Evolutionary conservation across 2,113 vertebrate species (phyloP).

Genomic region (Albula glossodonta): DNA sequence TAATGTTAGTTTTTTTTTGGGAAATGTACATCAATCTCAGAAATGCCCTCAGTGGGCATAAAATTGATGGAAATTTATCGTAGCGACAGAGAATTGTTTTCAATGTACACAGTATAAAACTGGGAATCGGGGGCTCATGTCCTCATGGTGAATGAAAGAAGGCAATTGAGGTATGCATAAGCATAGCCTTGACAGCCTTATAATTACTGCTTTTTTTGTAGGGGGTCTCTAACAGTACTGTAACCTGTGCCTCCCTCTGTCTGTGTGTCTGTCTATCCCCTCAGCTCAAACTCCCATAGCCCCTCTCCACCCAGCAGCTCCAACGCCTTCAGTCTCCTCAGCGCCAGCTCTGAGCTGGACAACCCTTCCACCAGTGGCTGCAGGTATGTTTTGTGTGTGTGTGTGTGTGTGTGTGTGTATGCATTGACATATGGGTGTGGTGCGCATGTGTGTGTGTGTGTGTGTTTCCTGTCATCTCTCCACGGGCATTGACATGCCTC

Average conservation of each 20-base stretch:
- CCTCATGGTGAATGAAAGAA: background rate
- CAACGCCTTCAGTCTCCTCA: constrained; percentile 81
- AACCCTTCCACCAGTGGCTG: constrained; percentile 85
- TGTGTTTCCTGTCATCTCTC: background rate
- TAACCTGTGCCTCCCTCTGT: background rate
- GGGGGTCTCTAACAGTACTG: background rate
- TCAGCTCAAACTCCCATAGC: constrained; percentile 76
- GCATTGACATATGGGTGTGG: constrained; percentile 7
- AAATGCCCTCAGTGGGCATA: too few species aligned
- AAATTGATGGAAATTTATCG: too few species aligned
- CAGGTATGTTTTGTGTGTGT: constrained; percentile 67
- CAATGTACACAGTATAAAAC: background rate
- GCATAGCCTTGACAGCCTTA: too few species aligned
- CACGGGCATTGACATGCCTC: background rate
- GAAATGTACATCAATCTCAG: too few species aligned
- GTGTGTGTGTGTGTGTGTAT: background rate
- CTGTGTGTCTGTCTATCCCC: constrained; percentile 15
- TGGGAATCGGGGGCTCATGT: too few species aligned
- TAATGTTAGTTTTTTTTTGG: too few species aligned
- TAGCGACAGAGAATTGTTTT: too few species aligned
- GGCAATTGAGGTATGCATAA: background rate
- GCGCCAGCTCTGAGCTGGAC: constrained; percentile 78
- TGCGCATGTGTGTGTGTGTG: background rate
- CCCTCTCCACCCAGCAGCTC: constrained; percentile 75
- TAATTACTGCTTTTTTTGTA: too few species aligned